Evolutionary conservation across 2,888 invertebrate genomes (phyloP), one percentile per base, ranked within the genome.

Genomic region (Drosophila pseudotalamancana): DNA sequence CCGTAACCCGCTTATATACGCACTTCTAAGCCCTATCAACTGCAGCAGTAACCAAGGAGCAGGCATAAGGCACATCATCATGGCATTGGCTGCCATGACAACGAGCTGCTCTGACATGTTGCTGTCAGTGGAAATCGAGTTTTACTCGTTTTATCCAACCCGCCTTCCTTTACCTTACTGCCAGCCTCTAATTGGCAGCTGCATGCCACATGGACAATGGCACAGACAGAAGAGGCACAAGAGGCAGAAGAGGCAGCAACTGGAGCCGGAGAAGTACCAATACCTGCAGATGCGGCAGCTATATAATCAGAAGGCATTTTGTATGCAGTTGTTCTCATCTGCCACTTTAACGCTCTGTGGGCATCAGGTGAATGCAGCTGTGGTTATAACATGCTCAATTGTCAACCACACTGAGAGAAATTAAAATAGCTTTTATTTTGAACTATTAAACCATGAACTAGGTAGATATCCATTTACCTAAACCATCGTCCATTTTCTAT

Each of bases 1-100:
- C 71, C 72, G 64, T 85, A 74, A 85, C 71, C 74, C 78, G 87
- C 87, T 85, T 85, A 85, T 73, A 68, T 68, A 68, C 72, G 61
- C 68, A 77, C 69, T 72, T 27, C 43, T 57, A 50, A 63, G 46
- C 50, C 49, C 37, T 27, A 51, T 45, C 45, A 53, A 50, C 27
- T 40, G 43, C 42, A 51, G 23, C n/a, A 50, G 29, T 8, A 29
- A 29, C 14, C 46, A 42, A 34, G 19, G 23, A 49, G 27, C 37
- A 55, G 29, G 35, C 18, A 50, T 19, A 23, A n/a, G 29, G 34
- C 29, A 57, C 35, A 56, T 48, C 32, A 61, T 14, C 50, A 32
- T 50, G 37, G 42, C 45, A 53, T 32, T 46, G 48, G 46, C 57
- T 76, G 55, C 39, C 55, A 60, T 79, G 73, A 42, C 74, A 72